A percentile compares a stretch with the other conserved stretches of the same genome.
These are phyloP conservation scores for Caenorhabditis angaria DNA, from an alignment of 2,888 invertebrate genomes.

Conservation along the genomic window DNA sequence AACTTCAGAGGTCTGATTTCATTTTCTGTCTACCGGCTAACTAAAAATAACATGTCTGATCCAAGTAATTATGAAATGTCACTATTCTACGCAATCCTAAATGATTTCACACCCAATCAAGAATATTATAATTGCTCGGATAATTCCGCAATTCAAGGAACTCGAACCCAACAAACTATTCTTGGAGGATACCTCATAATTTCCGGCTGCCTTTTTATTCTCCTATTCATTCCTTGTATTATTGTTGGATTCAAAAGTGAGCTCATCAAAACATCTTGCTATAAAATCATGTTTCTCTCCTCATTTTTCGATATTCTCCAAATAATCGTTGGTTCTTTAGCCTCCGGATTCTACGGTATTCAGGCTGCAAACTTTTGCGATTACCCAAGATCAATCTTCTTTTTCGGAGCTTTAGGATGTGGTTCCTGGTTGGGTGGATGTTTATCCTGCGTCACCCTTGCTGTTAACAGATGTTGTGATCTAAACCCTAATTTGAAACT, in stretches of 20 bases:
- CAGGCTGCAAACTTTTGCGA: conserved; percentile 21
- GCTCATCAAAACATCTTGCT: conserved; percentile 3
- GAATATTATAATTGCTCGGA: neutral
- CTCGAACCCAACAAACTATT: neutral
- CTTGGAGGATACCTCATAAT: conserved; percentile 17
- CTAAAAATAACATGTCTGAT: neutral
- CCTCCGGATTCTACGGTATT: conserved; percentile 17
- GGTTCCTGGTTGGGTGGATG: conserved; percentile 27
- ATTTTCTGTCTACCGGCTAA: no score
- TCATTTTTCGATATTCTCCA: conserved; percentile 20
- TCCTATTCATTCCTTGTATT: conserved; percentile 19
- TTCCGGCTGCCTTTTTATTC: neutral
- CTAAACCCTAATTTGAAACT: neutral
- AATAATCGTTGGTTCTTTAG: conserved; percentile 19
- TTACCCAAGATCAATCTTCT: conserved; percentile 19
- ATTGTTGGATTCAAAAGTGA: conserved; percentile 7
- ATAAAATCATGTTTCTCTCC: conserved; percentile 23
- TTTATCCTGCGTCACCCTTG: conserved; percentile 18
- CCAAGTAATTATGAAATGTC: neutral
- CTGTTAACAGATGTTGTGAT: conserved; percentile 12
- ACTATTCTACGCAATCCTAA: neutral
- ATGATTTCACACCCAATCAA: neutral
- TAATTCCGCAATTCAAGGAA: neutral
- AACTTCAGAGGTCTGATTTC: no score
- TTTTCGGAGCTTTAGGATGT: conserved; percentile 15